phyloP scores from a whole-genome alignment of 1,140 invertebrate species.

The Heterodera carotae region DNA sequence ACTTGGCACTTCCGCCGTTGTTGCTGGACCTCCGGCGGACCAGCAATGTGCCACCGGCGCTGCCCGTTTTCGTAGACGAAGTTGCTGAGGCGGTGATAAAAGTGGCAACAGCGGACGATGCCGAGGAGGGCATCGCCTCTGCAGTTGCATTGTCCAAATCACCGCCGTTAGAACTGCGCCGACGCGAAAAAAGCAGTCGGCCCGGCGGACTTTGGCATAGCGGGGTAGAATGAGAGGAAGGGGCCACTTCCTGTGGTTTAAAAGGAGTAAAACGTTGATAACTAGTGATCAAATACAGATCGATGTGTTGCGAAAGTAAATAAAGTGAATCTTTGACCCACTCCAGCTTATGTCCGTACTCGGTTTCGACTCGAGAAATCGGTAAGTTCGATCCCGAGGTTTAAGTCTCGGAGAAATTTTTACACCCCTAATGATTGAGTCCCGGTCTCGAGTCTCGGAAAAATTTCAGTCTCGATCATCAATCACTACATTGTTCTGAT shows the following conservation, averaged over 20 bases:
- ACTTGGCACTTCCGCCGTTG: conserved; percentile 7
- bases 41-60: not conserved
- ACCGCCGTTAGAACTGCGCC: conserved; percentile 27
- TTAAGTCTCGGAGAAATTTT: too few relatives aligned
- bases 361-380: too few relatives aligned
- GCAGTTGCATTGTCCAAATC: not conserved
- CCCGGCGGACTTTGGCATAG: conserved; percentile 30
- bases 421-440: too few relatives aligned
- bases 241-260: conserved; percentile 28
- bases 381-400: too few relatives aligned
- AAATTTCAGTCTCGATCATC: not conserved
- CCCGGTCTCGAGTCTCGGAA: too few relatives aligned
- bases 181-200: conserved; percentile 17
- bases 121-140: not conserved
- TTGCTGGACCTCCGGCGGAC: conserved; percentile 21
- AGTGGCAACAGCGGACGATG: not conserved
- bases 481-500: not conserved
- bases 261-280: not conserved
- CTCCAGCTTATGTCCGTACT: not conserved
- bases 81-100: not conserved
- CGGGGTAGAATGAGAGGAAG: conserved; percentile 47
- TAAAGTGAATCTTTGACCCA: conserved; percentile 6
- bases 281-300: too few relatives aligned
- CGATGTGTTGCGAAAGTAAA: not conserved
- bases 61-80: not conserved